Evolutionary conservation across 2,888 invertebrate genomes (phyloP), one percentile per base, ranked within the genome.

Genomic region (Trachelus iudaicus): DNA sequence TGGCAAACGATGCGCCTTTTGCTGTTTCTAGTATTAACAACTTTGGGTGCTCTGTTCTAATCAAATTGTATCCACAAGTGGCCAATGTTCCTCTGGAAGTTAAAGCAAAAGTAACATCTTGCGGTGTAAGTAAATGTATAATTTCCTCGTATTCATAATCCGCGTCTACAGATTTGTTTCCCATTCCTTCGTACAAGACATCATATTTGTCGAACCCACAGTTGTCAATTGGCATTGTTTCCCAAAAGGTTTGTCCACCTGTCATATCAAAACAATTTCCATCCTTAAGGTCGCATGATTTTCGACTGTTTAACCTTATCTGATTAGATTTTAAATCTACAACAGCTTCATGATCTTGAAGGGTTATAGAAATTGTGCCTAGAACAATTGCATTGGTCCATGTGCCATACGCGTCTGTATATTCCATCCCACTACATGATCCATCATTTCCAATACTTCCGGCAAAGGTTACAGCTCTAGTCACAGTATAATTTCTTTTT

Each of bases 61-160:
- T 78, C 13, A 81, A 31, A 69, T 56, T 74, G 23, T 79, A 79
- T 13, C 81, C 82, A n/a, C 83, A 82, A 34, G 80, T 31, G 11
- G 73, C 33, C 34, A 73, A 68, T 1, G 34, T 73, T 33, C 75
- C 71, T 30, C 69, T 79, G 33, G 73, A 34, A 13, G 81, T 23
- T 40, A 84, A 37, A 1, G 82, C 83, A 75, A 85, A 86, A 0
- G 82, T 81, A 6, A 80, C 80, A 1, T 84, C 78, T 3, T 74
- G 12, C 1, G 75, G 33, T 13, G 34, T 13, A 0, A 84, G 73
- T 0, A 82, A 75, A 68, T 83, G 83, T 1, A 83, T 31, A 6
- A 56, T 75, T 73, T n/a, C 37, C 12, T 12, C 15, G 69, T 73
- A 15, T 30, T 23, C 69, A 15, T 37, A n/a, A 15, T 73, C 13